Evolutionary conservation across 2,113 vertebrate genomes (phyloP).

Genomic region (Leucopternis melanops): DNA sequence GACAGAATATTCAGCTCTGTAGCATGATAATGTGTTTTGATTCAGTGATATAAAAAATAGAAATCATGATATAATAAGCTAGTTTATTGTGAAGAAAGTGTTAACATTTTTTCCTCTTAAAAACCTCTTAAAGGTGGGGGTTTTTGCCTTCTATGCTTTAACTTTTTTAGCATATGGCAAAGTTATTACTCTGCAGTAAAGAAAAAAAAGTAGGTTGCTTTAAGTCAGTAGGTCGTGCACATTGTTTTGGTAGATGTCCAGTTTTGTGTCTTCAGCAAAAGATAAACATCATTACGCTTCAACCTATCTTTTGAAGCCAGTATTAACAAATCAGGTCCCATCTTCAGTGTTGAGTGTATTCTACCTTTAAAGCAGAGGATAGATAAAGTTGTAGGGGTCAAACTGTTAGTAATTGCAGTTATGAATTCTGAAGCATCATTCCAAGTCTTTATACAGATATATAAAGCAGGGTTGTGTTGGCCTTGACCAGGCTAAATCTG

Average conservation of each 20-base stretch:
- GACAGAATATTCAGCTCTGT: constrained; percentile 13
- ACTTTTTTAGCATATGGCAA: background rate
- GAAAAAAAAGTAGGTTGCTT: background rate
- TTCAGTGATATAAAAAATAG: background rate
- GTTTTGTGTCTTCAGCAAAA: background rate
- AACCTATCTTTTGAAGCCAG: background rate
- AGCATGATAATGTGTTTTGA: background rate
- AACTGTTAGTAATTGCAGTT: background rate
- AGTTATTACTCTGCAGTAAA: background rate
- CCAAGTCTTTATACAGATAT: background rate
- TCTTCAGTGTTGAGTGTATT: background rate
- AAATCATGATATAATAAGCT: background rate
- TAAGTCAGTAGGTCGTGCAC: fast-evolving
- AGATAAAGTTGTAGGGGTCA: background rate
- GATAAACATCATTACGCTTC: background rate
- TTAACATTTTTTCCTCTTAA: background rate
- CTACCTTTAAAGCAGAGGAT: background rate
- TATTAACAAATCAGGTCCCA: background rate
- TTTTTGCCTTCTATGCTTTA: background rate
- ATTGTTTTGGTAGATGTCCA: background rate
- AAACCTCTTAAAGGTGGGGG: background rate
- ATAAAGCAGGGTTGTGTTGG: fast-evolving
- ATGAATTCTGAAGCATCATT: background rate
- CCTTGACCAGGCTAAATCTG: background rate
- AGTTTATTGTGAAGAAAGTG: background rate